A percentile compares a stretch with the other conserved stretches of the same genome.
phyloP scores from a whole-genome alignment of 2,888 invertebrate species.

The Tipula unca region DNA sequence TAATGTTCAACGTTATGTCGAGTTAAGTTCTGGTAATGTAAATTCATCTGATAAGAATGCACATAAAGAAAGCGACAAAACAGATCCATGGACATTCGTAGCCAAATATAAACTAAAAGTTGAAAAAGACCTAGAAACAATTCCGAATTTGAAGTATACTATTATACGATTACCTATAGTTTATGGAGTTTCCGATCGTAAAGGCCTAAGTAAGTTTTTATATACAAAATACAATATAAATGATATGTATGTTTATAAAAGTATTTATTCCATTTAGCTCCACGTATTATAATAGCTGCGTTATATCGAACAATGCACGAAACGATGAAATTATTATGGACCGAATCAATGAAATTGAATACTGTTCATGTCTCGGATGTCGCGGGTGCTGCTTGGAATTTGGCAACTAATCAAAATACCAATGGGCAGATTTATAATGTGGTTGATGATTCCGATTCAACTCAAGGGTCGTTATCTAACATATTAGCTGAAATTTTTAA shows the following conservation, averaged over 20 bases:
- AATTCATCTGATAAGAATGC: conserved; percentile 69
- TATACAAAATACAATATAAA: not conserved
- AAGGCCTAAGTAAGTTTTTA: conserved; percentile 64
- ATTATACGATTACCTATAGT: conserved; percentile 76
- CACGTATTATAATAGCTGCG: conserved; percentile 75
- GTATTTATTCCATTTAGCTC: conserved; percentile 49
- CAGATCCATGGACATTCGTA: conserved; percentile 78
- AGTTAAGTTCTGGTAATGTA: conserved; percentile 78
- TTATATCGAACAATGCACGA: conserved; percentile 76
- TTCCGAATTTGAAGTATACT: conserved; percentile 62
- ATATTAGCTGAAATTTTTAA: conserved; percentile 74
- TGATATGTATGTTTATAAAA: not conserved
- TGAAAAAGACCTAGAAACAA: conserved; percentile 62
- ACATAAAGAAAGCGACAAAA: conserved; percentile 64
- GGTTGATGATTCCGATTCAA: conserved; percentile 73
- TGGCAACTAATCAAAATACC: conserved; percentile 48
- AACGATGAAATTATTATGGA: conserved; percentile 89
- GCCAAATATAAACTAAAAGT: conserved; percentile 77
- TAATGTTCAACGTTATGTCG: conserved; percentile 63
- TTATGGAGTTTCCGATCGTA: conserved; percentile 76
- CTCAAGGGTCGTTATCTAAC: conserved; percentile 75
- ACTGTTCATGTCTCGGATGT: conserved; percentile 81
- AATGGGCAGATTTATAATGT: conserved; percentile 64
- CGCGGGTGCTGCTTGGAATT: conserved; percentile 71
- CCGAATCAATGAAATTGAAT: conserved; percentile 71